A percentile compares a stretch with the other conserved stretches of the same genome.
Conservation (phyloP, 2,888 invertebrate species). For the Megaustenia siamemsis region DNA sequence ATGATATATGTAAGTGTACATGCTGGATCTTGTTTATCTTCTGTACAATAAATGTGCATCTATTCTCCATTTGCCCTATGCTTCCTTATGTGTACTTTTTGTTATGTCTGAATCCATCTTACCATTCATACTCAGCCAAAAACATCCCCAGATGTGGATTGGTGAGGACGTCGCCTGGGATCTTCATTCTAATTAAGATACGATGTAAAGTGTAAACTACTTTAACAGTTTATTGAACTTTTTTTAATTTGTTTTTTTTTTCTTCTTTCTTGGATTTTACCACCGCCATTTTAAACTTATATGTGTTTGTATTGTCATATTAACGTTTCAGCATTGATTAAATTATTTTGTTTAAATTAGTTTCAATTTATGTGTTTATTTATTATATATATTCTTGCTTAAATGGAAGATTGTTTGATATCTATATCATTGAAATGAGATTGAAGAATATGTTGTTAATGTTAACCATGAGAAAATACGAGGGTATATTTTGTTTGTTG, state of each 20-base stretch:
- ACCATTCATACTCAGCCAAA: not conserved
- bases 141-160: not conserved
- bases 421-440: too few species aligned
- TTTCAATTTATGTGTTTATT: not conserved
- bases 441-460: too few species aligned
- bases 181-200: not conserved
- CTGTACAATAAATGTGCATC: too few species aligned
- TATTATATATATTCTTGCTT: too few species aligned
- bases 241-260: not conserved
- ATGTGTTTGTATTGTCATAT: not conserved
- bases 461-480: too few species aligned
- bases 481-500: too few species aligned
- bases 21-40: too few species aligned
- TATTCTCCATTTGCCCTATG: too few species aligned
- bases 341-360: not conserved
- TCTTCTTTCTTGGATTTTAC: not conserved
- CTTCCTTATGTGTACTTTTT: too few species aligned
- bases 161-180: not conserved
- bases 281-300: not conserved
- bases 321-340: not conserved
- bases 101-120: too few species aligned
- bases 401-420: too few species aligned
- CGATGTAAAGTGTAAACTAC: not conserved
- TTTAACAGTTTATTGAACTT: not conserved
- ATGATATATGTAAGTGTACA: too few species aligned